Evolutionary conservation across 2,797 vertebrate species (phyloP).

Genomic region (Melanotaenia parkinsoni): DNA sequence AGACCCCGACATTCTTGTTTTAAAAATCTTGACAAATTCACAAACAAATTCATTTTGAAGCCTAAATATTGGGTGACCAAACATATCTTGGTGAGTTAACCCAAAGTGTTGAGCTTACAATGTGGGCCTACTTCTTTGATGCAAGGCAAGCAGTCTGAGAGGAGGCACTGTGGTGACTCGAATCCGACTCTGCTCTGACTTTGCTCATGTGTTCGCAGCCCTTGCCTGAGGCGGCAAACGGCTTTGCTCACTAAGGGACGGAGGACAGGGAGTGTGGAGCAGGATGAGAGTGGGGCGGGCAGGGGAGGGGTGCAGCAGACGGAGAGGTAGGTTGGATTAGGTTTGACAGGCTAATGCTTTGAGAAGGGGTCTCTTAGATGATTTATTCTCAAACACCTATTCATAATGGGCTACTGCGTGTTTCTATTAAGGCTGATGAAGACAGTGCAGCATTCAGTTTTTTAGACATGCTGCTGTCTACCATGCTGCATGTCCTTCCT

Average conservation of each 20-base stretch:
- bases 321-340: conserved; percentile 75
- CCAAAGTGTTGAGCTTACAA: conserved; percentile 38
- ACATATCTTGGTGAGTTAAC: conserved; percentile 46
- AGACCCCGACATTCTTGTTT: conserved; percentile 19
- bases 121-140: conserved; percentile 29
- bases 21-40: conserved; percentile 26
- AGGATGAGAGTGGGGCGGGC: conserved; percentile 39
- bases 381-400: conserved; percentile 79
- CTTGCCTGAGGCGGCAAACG: conserved; percentile 80
- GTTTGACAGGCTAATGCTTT: conserved; percentile 81
- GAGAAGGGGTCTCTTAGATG: conserved; percentile 76
- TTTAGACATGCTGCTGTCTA: conserved; percentile 62
- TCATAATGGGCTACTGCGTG: conserved; percentile 72
- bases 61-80: conserved; percentile 39
- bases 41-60: conserved; percentile 39
- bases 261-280: conserved; percentile 42
- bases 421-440: conserved; percentile 77
- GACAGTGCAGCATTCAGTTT: conserved; percentile 61
- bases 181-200: conserved; percentile 75
- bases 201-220: conserved; percentile 80
- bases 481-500: conserved; percentile 45
- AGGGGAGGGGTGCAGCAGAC: conserved; percentile 54
- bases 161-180: conserved; percentile 60
- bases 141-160: conserved; percentile 47
- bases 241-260: conserved; percentile 76